These are phyloP conservation scores for Notiomystis cincta DNA, from an alignment of 2,113 vertebrate genomes.

Conservation along the genomic window DNA sequence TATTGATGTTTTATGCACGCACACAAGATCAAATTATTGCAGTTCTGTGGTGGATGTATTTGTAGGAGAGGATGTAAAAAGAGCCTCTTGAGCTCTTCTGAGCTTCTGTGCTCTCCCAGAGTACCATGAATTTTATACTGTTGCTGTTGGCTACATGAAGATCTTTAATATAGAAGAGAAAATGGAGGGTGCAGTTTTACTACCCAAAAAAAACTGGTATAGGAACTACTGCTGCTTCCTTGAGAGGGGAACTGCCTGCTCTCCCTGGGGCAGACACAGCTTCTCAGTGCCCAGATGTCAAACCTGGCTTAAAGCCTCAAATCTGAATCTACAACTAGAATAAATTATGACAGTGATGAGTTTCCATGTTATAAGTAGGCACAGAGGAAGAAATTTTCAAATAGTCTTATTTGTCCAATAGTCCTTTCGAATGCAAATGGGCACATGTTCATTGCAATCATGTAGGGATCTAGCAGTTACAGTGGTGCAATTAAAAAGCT, in stretches of 20 bases:
- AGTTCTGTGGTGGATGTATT: not conserved
- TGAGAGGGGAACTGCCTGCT: not conserved
- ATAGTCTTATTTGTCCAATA: not conserved
- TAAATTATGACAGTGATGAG: not conserved
- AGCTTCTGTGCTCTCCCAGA: not conserved
- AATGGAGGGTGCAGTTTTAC: not conserved
- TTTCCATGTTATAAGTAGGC: not conserved
- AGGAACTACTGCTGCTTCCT: not conserved
- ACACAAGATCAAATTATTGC: not conserved
- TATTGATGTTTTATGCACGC: not conserved
- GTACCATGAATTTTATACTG: not conserved
- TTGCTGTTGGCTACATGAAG: not conserved
- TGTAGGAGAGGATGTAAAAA: not conserved
- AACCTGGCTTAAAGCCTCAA: not conserved
- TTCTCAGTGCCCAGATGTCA: not conserved
- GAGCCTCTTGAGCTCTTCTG: not conserved
- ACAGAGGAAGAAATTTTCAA: not conserved
- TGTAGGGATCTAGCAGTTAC: not conserved
- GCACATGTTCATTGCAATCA: accelerated
- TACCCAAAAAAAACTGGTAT: not conserved
- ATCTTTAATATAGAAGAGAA: not conserved
- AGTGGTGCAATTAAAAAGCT: not conserved
- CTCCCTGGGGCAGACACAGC: not conserved
- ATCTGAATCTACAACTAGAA: not conserved
- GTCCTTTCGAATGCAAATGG: not conserved